A percentile compares a stretch with the other conserved stretches of the same genome.
phyloP scores from a whole-genome alignment of 2,888 invertebrate genomes.

The Leucophenga maculata region DNA sequence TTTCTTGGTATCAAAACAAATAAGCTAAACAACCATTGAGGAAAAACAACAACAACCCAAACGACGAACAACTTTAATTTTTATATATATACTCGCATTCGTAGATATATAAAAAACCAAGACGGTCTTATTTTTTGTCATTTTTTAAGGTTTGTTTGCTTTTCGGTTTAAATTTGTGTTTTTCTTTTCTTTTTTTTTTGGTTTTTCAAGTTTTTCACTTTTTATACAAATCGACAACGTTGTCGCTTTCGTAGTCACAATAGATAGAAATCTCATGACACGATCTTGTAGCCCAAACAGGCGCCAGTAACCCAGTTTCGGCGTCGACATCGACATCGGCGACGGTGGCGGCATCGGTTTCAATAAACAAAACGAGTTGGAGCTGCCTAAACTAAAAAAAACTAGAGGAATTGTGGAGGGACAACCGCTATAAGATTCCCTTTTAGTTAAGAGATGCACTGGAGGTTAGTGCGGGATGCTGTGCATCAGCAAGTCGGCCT shows the following conservation, averaged over 20 bases:
- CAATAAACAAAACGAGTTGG: conserved; percentile 15
- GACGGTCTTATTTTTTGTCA: conserved; percentile 3
- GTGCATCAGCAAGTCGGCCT: not conserved
- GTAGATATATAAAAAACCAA: too few relatives aligned
- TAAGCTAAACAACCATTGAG: conserved; percentile 9
- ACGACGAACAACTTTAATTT: conserved; percentile 17
- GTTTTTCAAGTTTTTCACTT: conserved; percentile 55
- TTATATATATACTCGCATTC: too few relatives aligned
- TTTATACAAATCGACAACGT: conserved; percentile 53
- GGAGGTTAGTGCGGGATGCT: not conserved
- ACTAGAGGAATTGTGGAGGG: not conserved
- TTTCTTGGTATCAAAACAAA: not conserved
- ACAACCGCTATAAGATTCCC: not conserved
- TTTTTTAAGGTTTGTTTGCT: not conserved
- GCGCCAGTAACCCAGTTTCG: conserved; percentile 65
- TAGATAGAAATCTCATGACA: conserved; percentile 65
- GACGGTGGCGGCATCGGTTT: conserved; percentile 21
- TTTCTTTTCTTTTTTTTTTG: conserved; percentile 29
- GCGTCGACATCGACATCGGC: conserved; percentile 54
- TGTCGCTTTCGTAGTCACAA: conserved; percentile 51
- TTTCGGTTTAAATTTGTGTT: conserved; percentile 40
- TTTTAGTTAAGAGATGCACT: not conserved
- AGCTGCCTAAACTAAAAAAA: not conserved
- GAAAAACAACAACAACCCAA: too few relatives aligned
- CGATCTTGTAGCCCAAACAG: conserved; percentile 66